A percentile compares a stretch with the other conserved stretches of the same genome.
Evolutionary conservation across 2,888 invertebrate species (phyloP).

Genomic region (Lottia gigantea): DNA sequence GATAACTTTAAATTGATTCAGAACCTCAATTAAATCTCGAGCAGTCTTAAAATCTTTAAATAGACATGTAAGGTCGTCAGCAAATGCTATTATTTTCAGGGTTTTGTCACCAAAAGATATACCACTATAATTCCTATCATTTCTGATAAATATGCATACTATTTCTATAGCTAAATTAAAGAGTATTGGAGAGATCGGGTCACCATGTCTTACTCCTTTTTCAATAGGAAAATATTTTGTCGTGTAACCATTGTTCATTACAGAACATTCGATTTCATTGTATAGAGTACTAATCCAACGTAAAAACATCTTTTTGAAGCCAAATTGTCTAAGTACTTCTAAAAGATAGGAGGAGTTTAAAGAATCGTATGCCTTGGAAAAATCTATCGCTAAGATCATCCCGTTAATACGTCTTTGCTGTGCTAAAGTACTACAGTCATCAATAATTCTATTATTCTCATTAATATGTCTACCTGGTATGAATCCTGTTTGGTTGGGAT

Average conservation of each 20-base stretch:
- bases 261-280: not conserved
- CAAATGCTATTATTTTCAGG: not conserved
- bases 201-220: not conserved
- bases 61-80: not conserved
- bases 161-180: not conserved
- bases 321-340: not conserved
- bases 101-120: not conserved
- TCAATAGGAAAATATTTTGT: not conserved
- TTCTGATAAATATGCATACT: not conserved
- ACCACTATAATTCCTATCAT: constrained; percentile 5
- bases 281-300: not conserved
- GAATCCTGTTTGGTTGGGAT: no score
- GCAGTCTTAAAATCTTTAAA: not conserved
- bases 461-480: no score
- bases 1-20: constrained; percentile 6
- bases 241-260: not conserved
- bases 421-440: not conserved
- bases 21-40: not conserved
- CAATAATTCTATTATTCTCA: no score
- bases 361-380: not conserved
- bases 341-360: not conserved
- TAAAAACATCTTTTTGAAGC: not conserved
- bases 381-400: not conserved
- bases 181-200: not conserved
- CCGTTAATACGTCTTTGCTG: not conserved